These are phyloP conservation scores for Drosophila nigrodunni DNA, from an alignment of 1,140 invertebrate species.

Conservation along the genomic window DNA sequence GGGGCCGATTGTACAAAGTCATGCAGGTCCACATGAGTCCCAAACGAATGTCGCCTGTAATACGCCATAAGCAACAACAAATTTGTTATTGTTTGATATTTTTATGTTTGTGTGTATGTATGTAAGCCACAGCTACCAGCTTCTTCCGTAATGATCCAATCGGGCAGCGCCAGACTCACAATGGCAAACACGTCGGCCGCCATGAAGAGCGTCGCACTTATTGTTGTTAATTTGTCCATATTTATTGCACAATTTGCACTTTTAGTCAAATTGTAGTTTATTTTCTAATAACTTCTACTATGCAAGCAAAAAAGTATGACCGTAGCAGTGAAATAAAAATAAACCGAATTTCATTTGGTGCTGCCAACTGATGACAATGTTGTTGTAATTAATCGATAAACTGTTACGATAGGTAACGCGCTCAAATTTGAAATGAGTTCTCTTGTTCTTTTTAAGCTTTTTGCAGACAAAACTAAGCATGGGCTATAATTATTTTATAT, in stretches of 20 bases:
- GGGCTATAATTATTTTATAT: too few relatives aligned
- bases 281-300: slow-evolving; percentile 25
- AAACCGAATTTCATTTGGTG: background rate
- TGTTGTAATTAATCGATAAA: slow-evolving; percentile 5
- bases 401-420: background rate
- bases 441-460: background rate
- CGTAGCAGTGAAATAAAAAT: background rate
- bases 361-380: slow-evolving; percentile 21
- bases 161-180: slow-evolving; percentile 95
- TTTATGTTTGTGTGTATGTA: slow-evolving; percentile 1
- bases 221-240: slow-evolving; percentile 97
- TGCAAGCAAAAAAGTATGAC: slow-evolving; percentile 13
- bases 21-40: slow-evolving; percentile 97
- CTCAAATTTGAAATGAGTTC: background rate
- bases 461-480: too few relatives aligned
- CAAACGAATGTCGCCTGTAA: slow-evolving; percentile 88
- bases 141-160: slow-evolving; percentile 98
- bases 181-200: slow-evolving; percentile 97
- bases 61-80: slow-evolving; percentile 63
- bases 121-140: slow-evolving; percentile 86
- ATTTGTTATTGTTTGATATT: slow-evolving; percentile 23
- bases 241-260: slow-evolving; percentile 8
- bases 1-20: slow-evolving; percentile 94
- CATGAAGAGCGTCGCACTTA: slow-evolving; percentile 96
- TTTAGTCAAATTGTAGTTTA: background rate